These are phyloP conservation scores for Leptopterna dolabrata DNA, from an alignment of 2,888 invertebrate species.

Conservation along the genomic window DNA sequence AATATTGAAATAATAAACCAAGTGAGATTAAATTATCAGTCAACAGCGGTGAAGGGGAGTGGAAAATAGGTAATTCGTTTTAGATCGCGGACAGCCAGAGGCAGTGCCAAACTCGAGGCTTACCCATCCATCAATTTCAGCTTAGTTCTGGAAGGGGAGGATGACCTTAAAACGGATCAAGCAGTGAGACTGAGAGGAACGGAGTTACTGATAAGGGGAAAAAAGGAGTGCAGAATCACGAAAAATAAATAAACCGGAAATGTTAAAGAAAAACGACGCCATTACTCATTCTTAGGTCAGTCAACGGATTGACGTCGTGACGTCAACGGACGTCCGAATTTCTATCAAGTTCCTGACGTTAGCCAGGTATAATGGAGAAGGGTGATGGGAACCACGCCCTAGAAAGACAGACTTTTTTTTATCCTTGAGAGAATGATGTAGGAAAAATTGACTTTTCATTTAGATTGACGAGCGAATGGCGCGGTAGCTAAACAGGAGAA, in stretches of 20 bases:
- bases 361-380: neutral
- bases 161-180: neutral
- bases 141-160: neutral
- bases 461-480: neutral
- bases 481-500: too few species aligned
- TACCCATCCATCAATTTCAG: slow-evolving; percentile 15
- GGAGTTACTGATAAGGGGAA: neutral
- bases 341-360: neutral
- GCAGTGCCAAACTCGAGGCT: neutral
- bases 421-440: neutral
- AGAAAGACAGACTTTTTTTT: neutral
- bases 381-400: neutral
- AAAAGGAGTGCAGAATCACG: neutral
- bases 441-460: neutral
- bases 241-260: neutral
- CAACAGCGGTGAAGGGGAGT: neutral
- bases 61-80: neutral
- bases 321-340: neutral
- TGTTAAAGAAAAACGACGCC: neutral
- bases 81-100: neutral
- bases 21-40: neutral
- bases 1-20: neutral
- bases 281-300: neutral
- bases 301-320: neutral
- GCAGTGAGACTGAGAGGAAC: neutral